Conservation (phyloP, 2,797 vertebrate species). For the Hylomyscus alleni region DNA sequence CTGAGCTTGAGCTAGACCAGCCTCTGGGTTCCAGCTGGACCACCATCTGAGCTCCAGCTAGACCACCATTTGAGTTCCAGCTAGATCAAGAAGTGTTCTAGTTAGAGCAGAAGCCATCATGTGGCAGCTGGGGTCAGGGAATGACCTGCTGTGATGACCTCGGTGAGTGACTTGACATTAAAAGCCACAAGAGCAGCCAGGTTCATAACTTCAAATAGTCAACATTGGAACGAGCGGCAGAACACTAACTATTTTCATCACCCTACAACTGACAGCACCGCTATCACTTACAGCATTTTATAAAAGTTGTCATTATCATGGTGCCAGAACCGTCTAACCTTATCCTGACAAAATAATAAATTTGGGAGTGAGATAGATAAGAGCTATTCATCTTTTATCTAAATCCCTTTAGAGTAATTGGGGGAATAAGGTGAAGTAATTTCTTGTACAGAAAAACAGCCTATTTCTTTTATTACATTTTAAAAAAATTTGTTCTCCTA, state of each 20-base stretch:
- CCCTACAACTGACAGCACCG: not conserved
- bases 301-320: not conserved
- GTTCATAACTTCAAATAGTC: not conserved
- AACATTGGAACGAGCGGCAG: not conserved
- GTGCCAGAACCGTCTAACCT: not conserved
- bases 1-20: not conserved
- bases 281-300: not conserved
- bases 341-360: not conserved
- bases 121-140: not conserved
- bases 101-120: not conserved
- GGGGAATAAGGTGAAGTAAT: conserved; percentile 12
- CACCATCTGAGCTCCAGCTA: not conserved
- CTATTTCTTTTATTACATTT: not conserved
- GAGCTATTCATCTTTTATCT: not conserved
- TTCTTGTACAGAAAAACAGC: not conserved
- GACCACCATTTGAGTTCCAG: not conserved
- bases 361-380: not conserved
- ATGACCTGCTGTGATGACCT: not conserved
- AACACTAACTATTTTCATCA: not conserved
- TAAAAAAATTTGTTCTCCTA: not conserved
- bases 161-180: not conserved
- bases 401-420: not conserved
- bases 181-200: not conserved
- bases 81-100: not conserved
- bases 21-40: not conserved